Evolutionary conservation across 1,140 invertebrate species (phyloP), one percentile per base, ranked within the genome.

Genomic region (Popillia japonica): DNA sequence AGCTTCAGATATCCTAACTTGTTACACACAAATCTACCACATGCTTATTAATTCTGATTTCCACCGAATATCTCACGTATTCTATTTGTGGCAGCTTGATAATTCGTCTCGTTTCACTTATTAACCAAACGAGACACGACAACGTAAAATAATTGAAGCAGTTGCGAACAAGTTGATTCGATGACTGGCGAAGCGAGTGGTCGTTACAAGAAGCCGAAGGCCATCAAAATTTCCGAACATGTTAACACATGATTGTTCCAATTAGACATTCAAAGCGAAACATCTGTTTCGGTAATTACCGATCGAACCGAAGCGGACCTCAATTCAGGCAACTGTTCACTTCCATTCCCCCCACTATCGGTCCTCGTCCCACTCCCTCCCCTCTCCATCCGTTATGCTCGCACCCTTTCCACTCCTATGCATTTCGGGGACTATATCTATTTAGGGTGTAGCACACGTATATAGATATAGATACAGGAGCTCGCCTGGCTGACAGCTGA

Each of bases 211-310:
- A 55, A 55, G 48, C 61, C 61, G 20, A 20, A 9, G 61, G 61
- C 61, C 20, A 10, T 68, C 61, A 68, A 68, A 68, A 27, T 68
- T 68, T 27, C 61, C 61, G 61, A 27, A 68, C 61, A 68, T 68
- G 61, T 68, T 68, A 68, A 68, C 61, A 68, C 27, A 68, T 34
- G 27, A 68, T 68, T 68, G 61, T 68, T 23, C 27, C 61, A 68
- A 68, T 68, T 68, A 68, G 22, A 68, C 20, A 68, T 68, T 68
- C 61, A 68, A 68, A 68, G 61, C 61, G 61, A 68, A 68, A 68
- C 61, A 68, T 68, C 61, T 68, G 61, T 68, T 68, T 68, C 61
- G 61, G 61, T 68, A 68, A 68, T 68, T 68, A 68, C 61, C 61
- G 61, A 68, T 68, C 61, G 61, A 68, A 68, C 22, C 61, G 7